Evolutionary conservation across 2,113 vertebrate genomes (phyloP).

Genomic region (Antechinus flavipes): DNA sequence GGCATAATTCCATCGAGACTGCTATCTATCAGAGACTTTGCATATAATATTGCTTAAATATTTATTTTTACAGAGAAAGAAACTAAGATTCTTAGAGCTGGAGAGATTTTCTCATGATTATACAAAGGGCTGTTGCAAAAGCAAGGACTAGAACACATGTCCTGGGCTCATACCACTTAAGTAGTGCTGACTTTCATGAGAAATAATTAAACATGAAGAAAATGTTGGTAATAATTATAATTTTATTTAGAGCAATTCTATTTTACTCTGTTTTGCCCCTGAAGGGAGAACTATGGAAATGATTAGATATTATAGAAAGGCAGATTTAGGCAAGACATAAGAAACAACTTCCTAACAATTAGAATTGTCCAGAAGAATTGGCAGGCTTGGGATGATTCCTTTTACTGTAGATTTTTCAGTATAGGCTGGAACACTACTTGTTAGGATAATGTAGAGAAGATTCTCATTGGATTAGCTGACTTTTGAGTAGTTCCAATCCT

Average conservation of each 20-base stretch:
- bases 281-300: not conserved
- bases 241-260: not conserved
- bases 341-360: not conserved
- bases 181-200: not conserved
- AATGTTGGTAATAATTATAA: not conserved
- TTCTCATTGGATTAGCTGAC: not conserved
- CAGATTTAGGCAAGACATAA: not conserved
- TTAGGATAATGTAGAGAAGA: not conserved
- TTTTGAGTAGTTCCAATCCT: not conserved
- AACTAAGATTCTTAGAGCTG: not conserved
- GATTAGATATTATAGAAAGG: not conserved
- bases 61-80: not conserved
- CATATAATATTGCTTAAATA: not conserved
- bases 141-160: not conserved
- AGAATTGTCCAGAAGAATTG: not conserved
- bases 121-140: not conserved
- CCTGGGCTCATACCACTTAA: not conserved
- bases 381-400: not conserved
- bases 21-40: not conserved
- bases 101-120: not conserved
- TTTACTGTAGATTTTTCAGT: not conserved
- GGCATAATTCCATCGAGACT: not conserved
- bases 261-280: not conserved
- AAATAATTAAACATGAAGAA: not conserved
- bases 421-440: not conserved